phyloP scores from a whole-genome alignment of 2,797 vertebrate species.

The Parauchenoglanis ngamensis region DNA sequence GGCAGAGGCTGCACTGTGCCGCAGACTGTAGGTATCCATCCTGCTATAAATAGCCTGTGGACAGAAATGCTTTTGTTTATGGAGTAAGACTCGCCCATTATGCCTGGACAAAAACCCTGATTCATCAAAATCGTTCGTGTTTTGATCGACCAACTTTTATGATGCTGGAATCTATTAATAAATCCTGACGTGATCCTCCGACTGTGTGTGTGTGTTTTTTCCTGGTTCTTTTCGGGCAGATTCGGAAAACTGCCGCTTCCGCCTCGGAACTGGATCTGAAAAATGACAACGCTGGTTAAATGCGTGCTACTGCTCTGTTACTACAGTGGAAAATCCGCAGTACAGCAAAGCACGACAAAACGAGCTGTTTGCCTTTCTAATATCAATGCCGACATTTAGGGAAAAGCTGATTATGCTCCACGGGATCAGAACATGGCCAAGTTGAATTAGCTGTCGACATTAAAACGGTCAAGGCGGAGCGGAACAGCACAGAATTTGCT shows the following conservation, averaged over 20 bases:
- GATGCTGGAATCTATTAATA: background rate
- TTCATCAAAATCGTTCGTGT: conserved; percentile 73
- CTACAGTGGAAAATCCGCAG: conserved; percentile 38
- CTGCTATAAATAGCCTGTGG: conserved; percentile 53
- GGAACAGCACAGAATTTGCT: background rate
- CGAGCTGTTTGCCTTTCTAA: background rate
- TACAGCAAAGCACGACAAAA: background rate
- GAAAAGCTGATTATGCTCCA: background rate
- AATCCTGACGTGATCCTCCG: background rate
- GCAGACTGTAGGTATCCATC: conserved; percentile 53
- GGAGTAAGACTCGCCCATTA: conserved; percentile 50
- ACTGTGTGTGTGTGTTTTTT: background rate
- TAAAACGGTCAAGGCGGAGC: background rate
- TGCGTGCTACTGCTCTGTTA: background rate
- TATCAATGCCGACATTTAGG: background rate
- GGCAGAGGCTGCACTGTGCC: conserved; percentile 44
- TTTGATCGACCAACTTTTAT: background rate
- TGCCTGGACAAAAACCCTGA: conserved; percentile 75
- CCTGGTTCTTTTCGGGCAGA: background rate
- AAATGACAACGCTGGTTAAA: background rate
- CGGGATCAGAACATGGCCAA: background rate
- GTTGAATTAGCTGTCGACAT: background rate
- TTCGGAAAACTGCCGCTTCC: background rate
- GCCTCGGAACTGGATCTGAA: background rate
- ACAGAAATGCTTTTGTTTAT: conserved; percentile 56